Percentiles rank a stretch among this genome's conserved stretches.
Evolutionary conservation across 2,888 invertebrate genomes (phyloP).

Genomic region (Tipula lateralis): DNA sequence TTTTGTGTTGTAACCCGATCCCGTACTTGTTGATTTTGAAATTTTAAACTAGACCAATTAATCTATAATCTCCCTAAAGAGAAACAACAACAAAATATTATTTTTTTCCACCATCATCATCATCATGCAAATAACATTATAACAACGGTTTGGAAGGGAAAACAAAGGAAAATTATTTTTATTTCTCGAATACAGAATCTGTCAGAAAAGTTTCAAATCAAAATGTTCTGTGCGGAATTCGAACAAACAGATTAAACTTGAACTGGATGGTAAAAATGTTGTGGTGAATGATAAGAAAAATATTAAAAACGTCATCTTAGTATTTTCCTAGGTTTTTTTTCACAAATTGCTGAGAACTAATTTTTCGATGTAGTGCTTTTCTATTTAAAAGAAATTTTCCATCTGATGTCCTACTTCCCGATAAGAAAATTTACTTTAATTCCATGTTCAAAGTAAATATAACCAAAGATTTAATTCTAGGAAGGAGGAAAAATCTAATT

Average conservation of each 20-base stretch:
- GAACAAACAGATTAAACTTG: not conserved
- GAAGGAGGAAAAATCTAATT: not conserved
- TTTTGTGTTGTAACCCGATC: not conserved
- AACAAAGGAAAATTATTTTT: not conserved
- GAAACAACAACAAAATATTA: not conserved
- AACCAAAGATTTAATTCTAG: not conserved
- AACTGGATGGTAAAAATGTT: not conserved
- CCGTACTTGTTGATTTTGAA: not conserved
- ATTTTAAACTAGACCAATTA: slow-evolving; percentile 7
- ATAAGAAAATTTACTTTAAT: not conserved
- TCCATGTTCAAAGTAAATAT: not conserved
- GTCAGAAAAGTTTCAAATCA: not conserved
- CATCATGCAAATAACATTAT: not conserved
- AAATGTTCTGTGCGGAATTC: not conserved
- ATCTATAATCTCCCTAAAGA: slow-evolving; percentile 11
- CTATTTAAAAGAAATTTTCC: not conserved
- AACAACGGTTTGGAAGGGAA: not conserved
- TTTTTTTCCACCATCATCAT: not conserved
- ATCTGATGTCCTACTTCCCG: not conserved
- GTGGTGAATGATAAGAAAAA: not conserved
- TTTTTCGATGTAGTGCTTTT: too few relatives aligned
- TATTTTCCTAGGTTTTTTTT: not conserved
- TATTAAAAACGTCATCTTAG: not conserved
- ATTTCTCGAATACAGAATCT: not conserved
- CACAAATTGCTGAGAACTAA: not conserved